These are phyloP conservation scores for Orthonevra nobilis DNA, from an alignment of 2,888 invertebrate genomes.

Conservation along the genomic window DNA sequence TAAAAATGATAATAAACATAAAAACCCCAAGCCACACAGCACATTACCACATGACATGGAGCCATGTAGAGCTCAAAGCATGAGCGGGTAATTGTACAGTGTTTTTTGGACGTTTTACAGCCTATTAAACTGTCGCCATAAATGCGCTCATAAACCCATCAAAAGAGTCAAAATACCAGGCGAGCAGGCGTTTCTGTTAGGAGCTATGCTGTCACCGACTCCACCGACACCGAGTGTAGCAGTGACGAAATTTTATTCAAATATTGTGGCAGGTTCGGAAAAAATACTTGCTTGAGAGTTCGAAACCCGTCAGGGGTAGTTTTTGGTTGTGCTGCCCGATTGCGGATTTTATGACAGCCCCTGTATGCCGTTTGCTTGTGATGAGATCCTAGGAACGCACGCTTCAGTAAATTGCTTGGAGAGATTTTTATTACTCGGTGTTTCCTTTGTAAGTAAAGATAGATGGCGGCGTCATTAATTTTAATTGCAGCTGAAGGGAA, in stretches of 20 bases:
- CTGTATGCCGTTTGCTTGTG: slow-evolving; percentile 12
- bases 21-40: slow-evolving; percentile 17
- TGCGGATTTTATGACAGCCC: not conserved
- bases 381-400: slow-evolving; percentile 46
- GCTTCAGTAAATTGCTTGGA: slow-evolving; percentile 57
- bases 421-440: slow-evolving; percentile 49
- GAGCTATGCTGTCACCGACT: slow-evolving; percentile 71
- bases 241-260: slow-evolving; percentile 12
- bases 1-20: slow-evolving; percentile 55
- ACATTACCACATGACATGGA: too few species aligned
- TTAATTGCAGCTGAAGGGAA: not conserved
- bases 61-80: not conserved
- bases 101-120: slow-evolving; percentile 64
- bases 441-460: not conserved
- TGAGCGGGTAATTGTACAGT: not conserved
- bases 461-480: not conserved
- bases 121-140: slow-evolving; percentile 77
- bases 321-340: too few species aligned
- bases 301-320: too few species aligned
- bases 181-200: slow-evolving; percentile 73
- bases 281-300: not conserved
- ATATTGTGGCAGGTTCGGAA: slow-evolving; percentile 14
- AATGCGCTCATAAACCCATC: slow-evolving; percentile 78
- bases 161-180: slow-evolving; percentile 78
- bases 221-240: not conserved